phyloP scores from a whole-genome alignment of 2,113 vertebrate genomes.

The Chroicocephalus ridibundus region DNA sequence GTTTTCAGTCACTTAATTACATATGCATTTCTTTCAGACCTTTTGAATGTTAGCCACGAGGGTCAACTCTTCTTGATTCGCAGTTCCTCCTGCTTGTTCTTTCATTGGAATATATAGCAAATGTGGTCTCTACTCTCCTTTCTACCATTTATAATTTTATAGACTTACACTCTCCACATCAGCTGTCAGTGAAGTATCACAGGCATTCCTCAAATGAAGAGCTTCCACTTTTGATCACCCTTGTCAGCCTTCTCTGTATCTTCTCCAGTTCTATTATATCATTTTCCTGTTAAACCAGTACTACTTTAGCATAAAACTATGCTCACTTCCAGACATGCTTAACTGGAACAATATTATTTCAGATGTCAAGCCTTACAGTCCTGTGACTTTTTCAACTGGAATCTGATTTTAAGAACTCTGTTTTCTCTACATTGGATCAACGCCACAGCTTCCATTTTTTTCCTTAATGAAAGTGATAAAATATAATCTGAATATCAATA shows the following conservation, averaged over 20 bases:
- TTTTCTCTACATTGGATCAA: not conserved
- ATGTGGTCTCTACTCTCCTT: too few relatives aligned
- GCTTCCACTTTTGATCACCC: not conserved
- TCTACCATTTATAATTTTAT: not conserved
- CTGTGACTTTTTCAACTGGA: not conserved
- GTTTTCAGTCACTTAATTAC: not conserved
- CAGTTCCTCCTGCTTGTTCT: not conserved
- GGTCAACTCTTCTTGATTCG: accelerated
- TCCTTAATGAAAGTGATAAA: not conserved
- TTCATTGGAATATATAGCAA: not conserved
- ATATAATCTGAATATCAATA: not conserved
- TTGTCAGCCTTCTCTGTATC: not conserved
- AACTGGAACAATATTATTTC: not conserved
- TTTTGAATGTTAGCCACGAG: not conserved
- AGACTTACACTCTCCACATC: not conserved
- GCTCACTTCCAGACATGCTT: not conserved
- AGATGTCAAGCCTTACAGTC: not conserved
- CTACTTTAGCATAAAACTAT: not conserved
- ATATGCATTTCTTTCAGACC: accelerated
- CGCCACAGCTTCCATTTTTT: not conserved
- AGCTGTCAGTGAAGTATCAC: not conserved
- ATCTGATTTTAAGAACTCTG: not conserved
- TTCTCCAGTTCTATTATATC: not conserved
- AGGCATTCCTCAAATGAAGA: not conserved
- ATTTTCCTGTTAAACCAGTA: not conserved